Conservation (phyloP, 2,888 invertebrate genomes). For the Agriopis aurantiaria region DNA sequence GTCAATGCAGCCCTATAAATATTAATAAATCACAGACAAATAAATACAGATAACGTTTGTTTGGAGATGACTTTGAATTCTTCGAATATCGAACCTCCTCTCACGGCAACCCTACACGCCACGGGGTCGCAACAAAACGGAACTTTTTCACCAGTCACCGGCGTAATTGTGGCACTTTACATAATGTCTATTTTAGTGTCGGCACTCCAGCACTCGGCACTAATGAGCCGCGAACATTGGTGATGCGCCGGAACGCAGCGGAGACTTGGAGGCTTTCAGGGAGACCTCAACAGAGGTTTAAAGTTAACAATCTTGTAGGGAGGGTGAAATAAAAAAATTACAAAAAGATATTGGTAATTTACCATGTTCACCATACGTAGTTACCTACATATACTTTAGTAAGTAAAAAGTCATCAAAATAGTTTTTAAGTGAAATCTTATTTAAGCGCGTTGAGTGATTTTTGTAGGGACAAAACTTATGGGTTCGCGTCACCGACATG, state of each 20-base stretch:
- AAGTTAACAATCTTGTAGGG: background rate
- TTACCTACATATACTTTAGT: background rate
- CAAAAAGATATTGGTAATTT: no score
- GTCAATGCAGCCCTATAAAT: no score
- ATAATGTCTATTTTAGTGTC: constrained; percentile 84
- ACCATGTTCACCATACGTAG: background rate
- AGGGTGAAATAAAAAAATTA: background rate
- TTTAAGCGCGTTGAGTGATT: no score
- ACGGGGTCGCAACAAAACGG: constrained; percentile 48
- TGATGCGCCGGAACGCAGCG: constrained; percentile 69
- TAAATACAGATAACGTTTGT: background rate
- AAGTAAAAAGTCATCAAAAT: no score
- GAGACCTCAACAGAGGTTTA: constrained; percentile 1
- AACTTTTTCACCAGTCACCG: constrained; percentile 74
- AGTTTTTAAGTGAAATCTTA: no score
- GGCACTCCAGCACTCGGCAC: constrained; percentile 54
- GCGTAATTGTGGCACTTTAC: constrained; percentile 83
- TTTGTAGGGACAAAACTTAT: no score
- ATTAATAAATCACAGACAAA: background rate
- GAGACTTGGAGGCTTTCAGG: constrained; percentile 12
- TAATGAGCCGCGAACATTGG: constrained; percentile 81
- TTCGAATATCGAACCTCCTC: constrained; percentile 1
- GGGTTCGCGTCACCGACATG: no score
- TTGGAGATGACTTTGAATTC: constrained; percentile 14
- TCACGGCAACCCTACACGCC: constrained; percentile 39